phyloP scores from a whole-genome alignment of 2,888 invertebrate genomes.

The Drosophila recens region DNA sequence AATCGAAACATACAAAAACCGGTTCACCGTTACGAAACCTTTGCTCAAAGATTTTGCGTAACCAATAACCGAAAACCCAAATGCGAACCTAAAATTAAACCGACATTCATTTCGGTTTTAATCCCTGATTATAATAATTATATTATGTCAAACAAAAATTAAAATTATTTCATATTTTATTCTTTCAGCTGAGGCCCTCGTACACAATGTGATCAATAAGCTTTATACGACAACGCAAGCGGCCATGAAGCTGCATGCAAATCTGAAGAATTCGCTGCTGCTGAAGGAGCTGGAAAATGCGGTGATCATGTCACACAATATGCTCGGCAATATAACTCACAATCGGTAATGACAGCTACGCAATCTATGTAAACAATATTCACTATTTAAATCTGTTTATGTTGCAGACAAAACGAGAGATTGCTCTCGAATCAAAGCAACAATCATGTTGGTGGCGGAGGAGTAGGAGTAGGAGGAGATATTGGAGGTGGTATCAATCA shows the following conservation, averaged over 20 bases:
- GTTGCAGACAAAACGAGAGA: constrained; percentile 74
- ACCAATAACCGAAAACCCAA: too few species aligned
- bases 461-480: constrained; percentile 34
- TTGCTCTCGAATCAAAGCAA: constrained; percentile 65
- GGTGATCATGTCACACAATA: constrained; percentile 85
- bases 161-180: neutral
- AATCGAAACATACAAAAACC: too few species aligned
- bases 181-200: constrained; percentile 87
- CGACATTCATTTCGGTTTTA: too few species aligned
- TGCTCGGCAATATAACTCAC: constrained; percentile 85
- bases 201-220: constrained; percentile 88
- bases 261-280: constrained; percentile 84
- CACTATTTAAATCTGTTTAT: neutral
- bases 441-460: constrained; percentile 52
- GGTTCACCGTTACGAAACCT: too few species aligned
- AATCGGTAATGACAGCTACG: constrained; percentile 69
- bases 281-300: constrained; percentile 85
- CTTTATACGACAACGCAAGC: constrained; percentile 85
- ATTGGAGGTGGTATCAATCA: constrained; percentile 56
- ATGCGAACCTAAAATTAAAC: too few species aligned
- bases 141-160: neutral
- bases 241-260: constrained; percentile 85
- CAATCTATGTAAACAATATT: neutral
- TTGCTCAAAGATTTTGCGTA: too few species aligned
- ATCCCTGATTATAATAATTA: too few species aligned